Evolutionary conservation across 2,113 vertebrate genomes (phyloP).

Genomic region (Chionodraco myersi): DNA sequence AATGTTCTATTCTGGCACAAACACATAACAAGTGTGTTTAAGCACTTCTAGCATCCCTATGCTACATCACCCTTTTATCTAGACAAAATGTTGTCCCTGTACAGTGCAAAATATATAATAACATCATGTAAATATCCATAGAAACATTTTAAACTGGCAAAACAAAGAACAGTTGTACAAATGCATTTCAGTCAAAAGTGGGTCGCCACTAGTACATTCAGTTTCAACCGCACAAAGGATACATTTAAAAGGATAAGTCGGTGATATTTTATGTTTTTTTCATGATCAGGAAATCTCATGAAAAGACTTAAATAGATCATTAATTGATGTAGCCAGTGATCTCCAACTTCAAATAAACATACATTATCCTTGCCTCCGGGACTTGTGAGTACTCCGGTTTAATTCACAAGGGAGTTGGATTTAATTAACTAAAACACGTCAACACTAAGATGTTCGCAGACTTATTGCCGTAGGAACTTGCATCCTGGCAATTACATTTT

Average conservation of each 20-base stretch:
- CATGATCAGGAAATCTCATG: slow-evolving; percentile 15
- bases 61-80: slow-evolving; percentile 62
- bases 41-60: slow-evolving; percentile 76
- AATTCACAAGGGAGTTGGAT: slow-evolving; percentile 7
- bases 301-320: slow-evolving; percentile 11
- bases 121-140: slow-evolving; percentile 76
- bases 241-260: slow-evolving; percentile 57
- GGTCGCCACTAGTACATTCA: slow-evolving; percentile 83
- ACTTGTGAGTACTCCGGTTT: neutral
- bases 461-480: neutral
- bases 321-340: neutral
- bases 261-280: slow-evolving; percentile 4
- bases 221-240: slow-evolving; percentile 65
- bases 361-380: neutral
- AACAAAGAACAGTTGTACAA: slow-evolving; percentile 78
- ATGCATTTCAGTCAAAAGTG: slow-evolving; percentile 80
- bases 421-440: neutral
- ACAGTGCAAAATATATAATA: slow-evolving; percentile 79
- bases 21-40: slow-evolving; percentile 74
- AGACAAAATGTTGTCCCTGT: slow-evolving; percentile 73
- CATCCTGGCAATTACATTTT: neutral
- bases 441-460: neutral
- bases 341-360: neutral
- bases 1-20: slow-evolving; percentile 82
- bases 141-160: slow-evolving; percentile 72